Base-by-base conservation (phyloP, 2,888 invertebrate species). In the Aplocera efformata region DNA sequence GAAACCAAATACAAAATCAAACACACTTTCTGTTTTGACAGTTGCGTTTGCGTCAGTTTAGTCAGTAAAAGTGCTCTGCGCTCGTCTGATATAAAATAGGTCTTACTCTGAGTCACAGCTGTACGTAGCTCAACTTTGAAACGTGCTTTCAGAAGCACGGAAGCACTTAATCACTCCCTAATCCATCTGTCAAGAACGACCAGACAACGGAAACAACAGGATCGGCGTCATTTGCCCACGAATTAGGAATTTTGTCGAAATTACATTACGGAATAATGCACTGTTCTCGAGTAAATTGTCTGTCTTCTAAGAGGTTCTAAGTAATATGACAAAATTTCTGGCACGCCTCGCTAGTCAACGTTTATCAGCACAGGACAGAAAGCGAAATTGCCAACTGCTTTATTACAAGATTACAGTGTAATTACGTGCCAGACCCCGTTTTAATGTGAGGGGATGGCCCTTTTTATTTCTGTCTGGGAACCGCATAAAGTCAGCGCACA, bases 391-490 rank as follows among this genome's bases (percentile, higher is more conserved):
- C 57, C 48, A 57, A 48, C 53, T 56, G 60, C 58, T 63, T 61
- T 60, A 61, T 63, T 60, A 56, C 53, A 45, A 58, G 59, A 61
- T 63, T 57, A 60, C 56, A 47, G 48, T 50, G 57, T 61, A 63
- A 64, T 61, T 59, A 63, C 50, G 58, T 55, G 55, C 46, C 52
- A 53, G 56, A 48, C 52, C 51, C 49, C 48, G 43, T 51, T 17
- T 51, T 52, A 55, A 51, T 57, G 48, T 42, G 47, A 47, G 51
- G 50, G 51, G 53, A 48, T 47, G 53, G 54, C 43, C 48, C 43
- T 53, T 56, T 53, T 56, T 56, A 56, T 51, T 56, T 48, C 45
- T 39, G 51, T 55, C 54, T 52, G 42, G 10, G 24, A 46, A 46
- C 33, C 38, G 42, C 44, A 28, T 32, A 32, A 40, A 30, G 17